Base-by-base conservation (phyloP, 2,113 vertebrate genomes). In the Blennius ocellaris region DNA sequence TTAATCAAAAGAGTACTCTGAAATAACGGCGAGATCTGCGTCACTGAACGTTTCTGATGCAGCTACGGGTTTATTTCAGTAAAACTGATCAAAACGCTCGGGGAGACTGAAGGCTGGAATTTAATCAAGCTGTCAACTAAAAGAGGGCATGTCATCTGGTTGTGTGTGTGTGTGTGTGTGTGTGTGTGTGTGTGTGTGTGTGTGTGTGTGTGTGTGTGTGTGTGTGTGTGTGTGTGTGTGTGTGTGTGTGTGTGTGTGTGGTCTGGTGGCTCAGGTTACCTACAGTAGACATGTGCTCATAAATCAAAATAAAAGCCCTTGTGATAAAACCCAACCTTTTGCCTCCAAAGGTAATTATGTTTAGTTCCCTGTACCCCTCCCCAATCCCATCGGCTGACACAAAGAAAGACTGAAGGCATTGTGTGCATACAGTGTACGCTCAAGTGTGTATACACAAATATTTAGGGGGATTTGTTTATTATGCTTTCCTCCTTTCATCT, bases 271-370 rank as follows among this genome's bases (percentile, higher is more conserved):
- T 73, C 56, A 62, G 37, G 56, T 39, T 56, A 59, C 37, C 58
- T 56, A 43, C 49, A 45, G 57, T 36, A 61, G 53, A 61, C 57
- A 21, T 63, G 57, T 10, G 3, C 58, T 72, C 49, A 52, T 59
- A 57, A 61, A 80, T 69, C 59, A n/a, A 78, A 86, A 80, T 68
- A 55, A 85, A 68, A 65, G 62, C 48, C 59, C 55, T 45, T 58
- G 56, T 60, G 68, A 81, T 71, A 51, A 77, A 75, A 72, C 8
- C 45, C 39, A 65, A 12, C 45, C 49, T 8, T 54, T 54, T 69
- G 1, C 37, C 52, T 45, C 36, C 38, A 80, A 50, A 60, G 43
- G 48, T 78, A 58, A 84, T 72, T 65, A 16, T 41, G 41, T 30
- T 40, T 10, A 48, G 52, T 12, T 59, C 15, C 44, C 17, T 54